Evolutionary conservation across 2,113 vertebrate species (phyloP).

Genomic region (Pangasianodon gigas): DNA sequence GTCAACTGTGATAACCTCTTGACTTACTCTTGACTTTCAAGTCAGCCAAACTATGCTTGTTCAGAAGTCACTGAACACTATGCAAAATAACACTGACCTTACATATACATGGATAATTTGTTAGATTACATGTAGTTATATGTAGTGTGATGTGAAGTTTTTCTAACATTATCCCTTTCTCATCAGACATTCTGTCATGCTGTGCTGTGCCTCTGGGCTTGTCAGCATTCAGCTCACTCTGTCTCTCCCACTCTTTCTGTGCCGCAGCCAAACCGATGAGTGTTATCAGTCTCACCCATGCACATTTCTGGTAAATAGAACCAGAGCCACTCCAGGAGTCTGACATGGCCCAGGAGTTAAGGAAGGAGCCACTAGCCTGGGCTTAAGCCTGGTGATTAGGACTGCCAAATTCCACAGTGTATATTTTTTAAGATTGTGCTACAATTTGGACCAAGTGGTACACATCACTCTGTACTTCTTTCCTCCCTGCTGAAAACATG

Average conservation of each 20-base stretch:
- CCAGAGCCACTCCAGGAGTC: constrained; percentile 39
- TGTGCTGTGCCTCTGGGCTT: constrained; percentile 23
- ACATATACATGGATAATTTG: not conserved
- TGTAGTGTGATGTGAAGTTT: constrained; percentile 5
- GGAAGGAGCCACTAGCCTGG: constrained; percentile 14
- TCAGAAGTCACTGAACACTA: not conserved
- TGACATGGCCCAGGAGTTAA: constrained; percentile 22
- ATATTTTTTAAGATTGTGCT: constrained; percentile 31
- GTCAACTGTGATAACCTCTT: not conserved
- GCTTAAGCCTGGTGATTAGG: too few relatives aligned
- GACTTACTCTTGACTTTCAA: not conserved
- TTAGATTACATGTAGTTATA: constrained; percentile 14
- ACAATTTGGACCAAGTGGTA: constrained; percentile 20
- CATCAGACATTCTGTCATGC: constrained; percentile 38
- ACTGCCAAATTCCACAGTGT: constrained; percentile 28
- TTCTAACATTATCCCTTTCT: not conserved
- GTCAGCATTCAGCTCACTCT: constrained; percentile 2
- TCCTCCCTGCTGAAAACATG: not conserved
- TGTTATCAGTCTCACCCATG: constrained; percentile 39
- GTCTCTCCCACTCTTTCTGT: constrained; percentile 18
- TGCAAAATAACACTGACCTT: not conserved
- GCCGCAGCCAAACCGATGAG: constrained; percentile 19
- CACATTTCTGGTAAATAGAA: constrained; percentile 43
- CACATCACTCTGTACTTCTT: not conserved
- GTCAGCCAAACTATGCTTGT: not conserved